phyloP scores from a whole-genome alignment of 2,797 vertebrate species.

The Gobio occitaniae region DNA sequence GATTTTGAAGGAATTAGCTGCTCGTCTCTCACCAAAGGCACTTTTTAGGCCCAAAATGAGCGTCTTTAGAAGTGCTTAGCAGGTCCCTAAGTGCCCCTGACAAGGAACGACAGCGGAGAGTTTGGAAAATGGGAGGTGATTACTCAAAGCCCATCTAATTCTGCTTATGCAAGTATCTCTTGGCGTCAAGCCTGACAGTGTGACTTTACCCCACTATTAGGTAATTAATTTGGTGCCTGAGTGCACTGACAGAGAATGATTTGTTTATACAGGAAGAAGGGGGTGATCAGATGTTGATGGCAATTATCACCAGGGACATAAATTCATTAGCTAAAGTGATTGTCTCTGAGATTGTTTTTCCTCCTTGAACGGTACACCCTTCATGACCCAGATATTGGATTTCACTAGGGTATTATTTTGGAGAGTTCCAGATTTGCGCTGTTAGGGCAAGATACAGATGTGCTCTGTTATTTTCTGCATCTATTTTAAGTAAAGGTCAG shows the following conservation, averaged over 20 bases:
- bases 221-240: constrained; percentile 24
- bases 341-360: constrained; percentile 3
- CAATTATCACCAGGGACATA: constrained; percentile 22
- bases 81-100: not conserved
- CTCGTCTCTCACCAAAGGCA: constrained; percentile 8
- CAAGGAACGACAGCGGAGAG: not conserved
- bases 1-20: constrained; percentile 47
- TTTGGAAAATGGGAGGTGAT: constrained; percentile 42
- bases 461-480: not conserved
- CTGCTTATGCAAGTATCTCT: constrained; percentile 32
- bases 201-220: constrained; percentile 22
- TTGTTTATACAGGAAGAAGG: constrained; percentile 17
- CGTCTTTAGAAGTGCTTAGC: constrained; percentile 42
- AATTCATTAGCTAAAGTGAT: constrained; percentile 24
- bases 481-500: constrained; percentile 31
- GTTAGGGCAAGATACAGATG: not conserved
- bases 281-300: constrained; percentile 13
- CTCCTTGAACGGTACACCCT: constrained; percentile 14
- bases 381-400: constrained; percentile 18
- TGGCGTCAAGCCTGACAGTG: not conserved
- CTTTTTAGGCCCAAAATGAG: constrained; percentile 20
- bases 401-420: not conserved
- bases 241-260: constrained; percentile 23
- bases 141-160: constrained; percentile 48
- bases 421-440: constrained; percentile 10